Percentiles rank a stretch among this genome's conserved stretches.
Evolutionary conservation across 2,797 vertebrate genomes (phyloP).

Genomic region (Cirrhinus mrigala): DNA sequence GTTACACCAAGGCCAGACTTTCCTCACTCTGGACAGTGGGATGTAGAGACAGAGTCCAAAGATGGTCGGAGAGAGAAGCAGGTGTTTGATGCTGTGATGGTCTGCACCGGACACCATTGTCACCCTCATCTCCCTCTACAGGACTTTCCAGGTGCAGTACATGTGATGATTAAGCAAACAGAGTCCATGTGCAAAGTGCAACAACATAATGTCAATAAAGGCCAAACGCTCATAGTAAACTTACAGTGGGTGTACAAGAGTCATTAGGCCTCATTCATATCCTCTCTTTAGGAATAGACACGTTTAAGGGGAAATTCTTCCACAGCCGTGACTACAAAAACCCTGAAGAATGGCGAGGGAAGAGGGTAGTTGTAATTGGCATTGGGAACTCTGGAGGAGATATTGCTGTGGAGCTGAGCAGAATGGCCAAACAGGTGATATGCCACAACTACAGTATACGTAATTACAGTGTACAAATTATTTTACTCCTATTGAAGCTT

Average conservation of each 20-base stretch:
- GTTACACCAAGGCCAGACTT: slow-evolving; percentile 81
- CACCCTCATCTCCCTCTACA: slow-evolving; percentile 84
- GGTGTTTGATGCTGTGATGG: slow-evolving; percentile 88
- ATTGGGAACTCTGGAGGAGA: slow-evolving; percentile 84
- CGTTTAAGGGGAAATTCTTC: slow-evolving; percentile 76
- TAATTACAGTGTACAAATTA: not conserved
- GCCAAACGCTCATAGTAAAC: not conserved
- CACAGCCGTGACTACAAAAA: slow-evolving; percentile 83
- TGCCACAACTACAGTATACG: not conserved
- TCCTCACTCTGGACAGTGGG: slow-evolving; percentile 84
- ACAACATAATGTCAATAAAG: not conserved
- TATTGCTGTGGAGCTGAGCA: slow-evolving; percentile 78
- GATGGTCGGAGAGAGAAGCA: slow-evolving; percentile 78
- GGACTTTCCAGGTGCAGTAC: slow-evolving; percentile 85
- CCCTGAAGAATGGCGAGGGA: slow-evolving; percentile 76
- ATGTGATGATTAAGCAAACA: not conserved
- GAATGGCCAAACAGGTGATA: slow-evolving; percentile 76
- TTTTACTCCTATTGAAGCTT: not conserved
- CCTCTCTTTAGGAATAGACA: slow-evolving; percentile 75
- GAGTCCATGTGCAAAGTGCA: slow-evolving; percentile 20
- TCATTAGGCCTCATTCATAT: not conserved
- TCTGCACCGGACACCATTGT: slow-evolving; percentile 90
- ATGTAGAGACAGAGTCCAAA: slow-evolving; percentile 79
- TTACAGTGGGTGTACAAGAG: not conserved
- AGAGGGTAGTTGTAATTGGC: slow-evolving; percentile 79